Evolutionary conservation across 2,888 invertebrate genomes (phyloP), one percentile per base, ranked within the genome.

Genomic region (Aphodius granarius): DNA sequence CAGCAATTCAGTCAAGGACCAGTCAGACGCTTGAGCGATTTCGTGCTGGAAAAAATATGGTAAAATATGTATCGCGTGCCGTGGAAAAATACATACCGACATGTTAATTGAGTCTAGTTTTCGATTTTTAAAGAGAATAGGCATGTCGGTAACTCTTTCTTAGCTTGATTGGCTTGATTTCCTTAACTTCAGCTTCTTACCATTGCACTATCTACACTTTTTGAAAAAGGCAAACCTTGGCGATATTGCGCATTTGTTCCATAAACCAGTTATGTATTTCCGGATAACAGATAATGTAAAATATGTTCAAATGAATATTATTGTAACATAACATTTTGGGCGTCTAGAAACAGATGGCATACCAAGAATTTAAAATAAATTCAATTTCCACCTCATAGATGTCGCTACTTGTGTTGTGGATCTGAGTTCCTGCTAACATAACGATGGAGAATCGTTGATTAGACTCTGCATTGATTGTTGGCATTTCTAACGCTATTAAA

Each of bases 1-100:
- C 66, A 73, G 73, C 66, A 73, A 66, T 73, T 23, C 66, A 73
- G 66, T 62, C 73, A 73, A 73, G 73, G 73, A 68, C 68, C 22
- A 1, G 20, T 15, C 68, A 20, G 68, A 43, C 43, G 43, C 9
- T 43, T 3, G 43, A 43, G 43, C 43, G 43, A 43, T 43, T 43
- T 43, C 43, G 43, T 43, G 43, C 13, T 43, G 43, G 13, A 43
- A 43, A 43, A 43, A 43, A 43, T 43, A 43, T 43, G 43, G 43
- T 43, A 43, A 43, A 43, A 43, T 43, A 43, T 43, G 43, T 43
- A 43, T 43, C 43, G 43, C 43, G 43, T 43, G 43, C 9, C 43
- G 43, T 3, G 43, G 43, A 43, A 43, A 43, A 43, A 43, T 43
- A 43, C 43, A 43, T 43, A 43, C 43, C 43, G 6, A 43, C 43